Base-by-base conservation (phyloP, 1,140 invertebrate genomes). In the Fopius arisanus region DNA sequence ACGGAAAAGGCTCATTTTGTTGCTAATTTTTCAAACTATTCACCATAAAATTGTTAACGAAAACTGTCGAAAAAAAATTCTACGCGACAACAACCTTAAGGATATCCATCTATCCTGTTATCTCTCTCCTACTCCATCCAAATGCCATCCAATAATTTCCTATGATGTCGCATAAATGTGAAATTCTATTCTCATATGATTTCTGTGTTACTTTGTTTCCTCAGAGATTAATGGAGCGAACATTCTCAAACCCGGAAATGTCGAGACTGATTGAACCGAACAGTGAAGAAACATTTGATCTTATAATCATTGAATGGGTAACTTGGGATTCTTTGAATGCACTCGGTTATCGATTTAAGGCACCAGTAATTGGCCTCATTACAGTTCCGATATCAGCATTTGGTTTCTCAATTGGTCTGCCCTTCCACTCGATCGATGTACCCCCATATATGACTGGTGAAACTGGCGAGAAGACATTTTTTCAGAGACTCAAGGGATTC, bases 341-440 rank as follows among this genome's bases (percentile, higher is more conserved):
- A 1, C 77, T 84, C 33, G 73, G 76, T 19, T 68, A 70, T 69
- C 67, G 67, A 26, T 83, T 84, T 9, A 72, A 85, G 33, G 75
- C 77, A 51, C 80, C 84, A 10, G 66, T 82, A 19, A 78, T 86
- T 48, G 83, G 78, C 5, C 77, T 84, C 1, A 40, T 73, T 1
- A 81, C 84, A 21, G 29, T 77, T 40, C 72, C 80, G 63, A 43
- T 67, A 37, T 37, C 29, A 12, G 40, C 21, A 14, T 23, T 51
- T 51, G 40, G 21, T 51, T 68, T 48, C 40, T 16, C 62, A 12
- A 7, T 67, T 19, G 90, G 89, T 6, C 87, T 84, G 73, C 83
- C 86, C 4, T 75, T 80, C 5, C 86, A 89, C 72, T 85, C 87
- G 0, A 75, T 89, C 16, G 74, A 89, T 26, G 85, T 88, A 73